Evolutionary conservation across 2,888 invertebrate species (phyloP).

Genomic region (Melanotus villosus): DNA sequence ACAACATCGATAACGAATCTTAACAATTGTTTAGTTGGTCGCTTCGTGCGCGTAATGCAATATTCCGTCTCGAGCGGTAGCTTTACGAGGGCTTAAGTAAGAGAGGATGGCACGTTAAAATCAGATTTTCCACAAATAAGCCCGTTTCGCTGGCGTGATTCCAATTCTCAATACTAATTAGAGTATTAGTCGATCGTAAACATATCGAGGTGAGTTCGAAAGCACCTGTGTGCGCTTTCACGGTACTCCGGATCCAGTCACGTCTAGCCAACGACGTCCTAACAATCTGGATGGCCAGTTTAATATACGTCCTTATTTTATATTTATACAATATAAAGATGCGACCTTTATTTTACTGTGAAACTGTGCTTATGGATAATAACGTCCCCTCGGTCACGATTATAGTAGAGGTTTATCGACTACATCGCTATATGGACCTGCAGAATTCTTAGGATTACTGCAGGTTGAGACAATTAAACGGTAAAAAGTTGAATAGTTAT

Average conservation of each 20-base stretch:
- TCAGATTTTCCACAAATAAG: conserved; percentile 36
- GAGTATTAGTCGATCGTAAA: conserved; percentile 53
- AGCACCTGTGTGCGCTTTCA: conserved; percentile 49
- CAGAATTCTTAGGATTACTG: conserved; percentile 44
- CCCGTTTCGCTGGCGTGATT: conserved; percentile 48
- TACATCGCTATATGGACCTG: conserved; percentile 51
- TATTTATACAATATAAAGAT: neutral
- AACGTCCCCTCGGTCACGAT: conserved; percentile 54
- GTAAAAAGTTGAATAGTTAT: conserved; percentile 6
- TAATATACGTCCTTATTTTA: neutral
- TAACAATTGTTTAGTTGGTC: conserved; percentile 37
- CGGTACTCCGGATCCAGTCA: conserved; percentile 48
- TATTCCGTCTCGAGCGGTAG: neutral
- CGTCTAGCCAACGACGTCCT: conserved; percentile 49
- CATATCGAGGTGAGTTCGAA: conserved; percentile 47
- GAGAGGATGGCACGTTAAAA: conserved; percentile 26
- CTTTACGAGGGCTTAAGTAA: neutral
- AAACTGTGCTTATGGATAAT: conserved; percentile 52
- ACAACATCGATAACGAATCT: conserved; percentile 22
- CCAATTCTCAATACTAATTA: conserved; percentile 53
- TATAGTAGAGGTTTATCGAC: conserved; percentile 51
- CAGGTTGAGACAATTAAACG: conserved; percentile 41
- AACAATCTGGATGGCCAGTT: conserved; percentile 41
- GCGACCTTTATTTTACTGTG: conserved; percentile 36
- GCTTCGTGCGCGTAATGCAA: conserved; percentile 13